Percentiles rank a stretch among this genome's conserved stretches.
Conservation (phyloP, 2,797 vertebrate species). For the Hydrocynus forskahlii region DNA sequence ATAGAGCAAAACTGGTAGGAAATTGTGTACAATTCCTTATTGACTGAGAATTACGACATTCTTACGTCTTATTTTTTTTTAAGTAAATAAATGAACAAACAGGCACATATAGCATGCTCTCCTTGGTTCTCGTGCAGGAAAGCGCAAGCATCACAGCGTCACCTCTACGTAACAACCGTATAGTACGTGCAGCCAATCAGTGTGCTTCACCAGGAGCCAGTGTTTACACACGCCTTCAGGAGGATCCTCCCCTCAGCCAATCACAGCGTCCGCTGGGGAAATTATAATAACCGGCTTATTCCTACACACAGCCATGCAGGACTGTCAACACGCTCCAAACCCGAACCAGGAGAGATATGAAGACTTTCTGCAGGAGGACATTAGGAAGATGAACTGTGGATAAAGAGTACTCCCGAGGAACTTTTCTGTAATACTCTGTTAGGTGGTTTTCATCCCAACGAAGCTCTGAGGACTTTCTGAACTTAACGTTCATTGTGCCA, state of each 20-base stretch:
- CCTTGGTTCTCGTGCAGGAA: neutral
- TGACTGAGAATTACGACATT: no score
- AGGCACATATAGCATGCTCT: neutral
- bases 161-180: neutral
- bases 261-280: constrained; percentile 24
- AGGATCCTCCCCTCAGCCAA: constrained; percentile 41
- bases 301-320: neutral
- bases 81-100: neutral
- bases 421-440: neutral
- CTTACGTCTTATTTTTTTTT: no score
- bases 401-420: neutral
- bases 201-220: neutral
- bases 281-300: constrained; percentile 48
- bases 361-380: neutral
- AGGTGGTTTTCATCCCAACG: neutral
- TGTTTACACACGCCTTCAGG: neutral
- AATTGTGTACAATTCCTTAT: no score
- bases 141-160: neutral
- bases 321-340: neutral
- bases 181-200: neutral
- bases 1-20: no score
- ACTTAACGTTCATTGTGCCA: neutral
- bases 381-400: neutral
- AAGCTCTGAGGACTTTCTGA: neutral
- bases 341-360: neutral